Base-by-base conservation (phyloP, 2,797 vertebrate species). In the Heterohyrax brucei region DNA sequence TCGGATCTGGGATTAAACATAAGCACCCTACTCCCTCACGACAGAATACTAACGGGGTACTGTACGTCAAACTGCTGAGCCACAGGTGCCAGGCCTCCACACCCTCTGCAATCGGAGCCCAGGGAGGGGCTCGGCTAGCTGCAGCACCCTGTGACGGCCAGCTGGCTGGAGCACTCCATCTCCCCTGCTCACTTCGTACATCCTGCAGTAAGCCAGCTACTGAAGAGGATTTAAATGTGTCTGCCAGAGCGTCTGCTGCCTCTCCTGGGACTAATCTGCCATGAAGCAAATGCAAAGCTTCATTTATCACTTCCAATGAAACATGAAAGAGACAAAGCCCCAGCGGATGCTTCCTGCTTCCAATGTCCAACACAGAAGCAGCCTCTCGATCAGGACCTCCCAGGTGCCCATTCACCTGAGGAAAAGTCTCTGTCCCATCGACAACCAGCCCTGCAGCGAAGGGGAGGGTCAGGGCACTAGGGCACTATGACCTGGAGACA, bases 201-300 rank as follows among this genome's bases (percentile, higher is more conserved):
- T 80, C 90, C 93, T 93, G 18, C 68, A 84, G 95, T 87, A 73
- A 89, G 39, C 83, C 0, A 0, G 33, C 61, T 76, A 10, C 44
- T 26, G 21, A 96, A 56, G 39, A 96, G 56, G 66, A 77, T 30
- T 81, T 90, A 46, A 0, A 1, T 22, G 66, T 24, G 81, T 89
- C 62, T 90, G 72, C 62, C 39, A 28, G 87, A 72, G 16, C 2
- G 3, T 28, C 62, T 88, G 16, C 59, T 28, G 46, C 68, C 76
- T 78, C 84, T 97, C 93, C 28, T 2, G 24, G 26, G 59, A 93
- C 79, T 93, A 9, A 87, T 96, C 86, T 96, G 94, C 93, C 59
- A 4, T 77, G 96, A 95, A 96, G 82, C 76, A 89, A 78, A 96
- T 81, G 94, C 77, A 85, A 92, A 33, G 30, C 82, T 81, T 97